phyloP scores from a whole-genome alignment of 2,113 vertebrate genomes.

The Paramormyrops kingsleyae region DNA sequence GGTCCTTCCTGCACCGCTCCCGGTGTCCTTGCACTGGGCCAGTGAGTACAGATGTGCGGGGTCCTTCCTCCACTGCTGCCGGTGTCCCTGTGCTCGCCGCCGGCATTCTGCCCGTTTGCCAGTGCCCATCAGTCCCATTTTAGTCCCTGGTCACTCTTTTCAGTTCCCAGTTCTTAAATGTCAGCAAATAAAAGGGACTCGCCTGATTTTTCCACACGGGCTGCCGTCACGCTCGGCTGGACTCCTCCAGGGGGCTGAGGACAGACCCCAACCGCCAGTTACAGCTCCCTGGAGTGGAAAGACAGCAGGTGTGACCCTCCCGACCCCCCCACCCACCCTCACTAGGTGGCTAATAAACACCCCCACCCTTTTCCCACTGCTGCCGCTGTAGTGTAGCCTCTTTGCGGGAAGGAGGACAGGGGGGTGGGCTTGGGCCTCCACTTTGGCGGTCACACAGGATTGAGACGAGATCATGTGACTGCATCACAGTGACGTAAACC shows the following conservation, averaged over 20 bases:
- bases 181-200: background rate
- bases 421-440: background rate
- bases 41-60: background rate
- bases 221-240: background rate
- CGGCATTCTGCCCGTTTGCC: background rate
- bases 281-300: conserved; percentile 4
- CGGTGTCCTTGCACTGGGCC: background rate
- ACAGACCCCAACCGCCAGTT: background rate
- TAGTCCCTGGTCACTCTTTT: background rate
- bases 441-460: background rate
- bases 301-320: background rate
- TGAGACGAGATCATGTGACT: background rate
- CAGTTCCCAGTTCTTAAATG: conserved; percentile 4
- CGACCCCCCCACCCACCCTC: background rate
- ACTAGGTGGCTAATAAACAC: background rate
- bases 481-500: background rate
- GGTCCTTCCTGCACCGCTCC: background rate
- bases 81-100: background rate
- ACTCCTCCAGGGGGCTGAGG: background rate
- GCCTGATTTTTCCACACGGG: conserved; percentile 8
- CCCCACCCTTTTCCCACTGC: background rate
- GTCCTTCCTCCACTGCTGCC: background rate
- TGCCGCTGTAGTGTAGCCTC: background rate
- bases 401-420: background rate
- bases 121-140: background rate